These are phyloP conservation scores for Zoanthus gigantus DNA, from an alignment of 92 coral and sea anemone species.

Conservation along the genomic window DNA sequence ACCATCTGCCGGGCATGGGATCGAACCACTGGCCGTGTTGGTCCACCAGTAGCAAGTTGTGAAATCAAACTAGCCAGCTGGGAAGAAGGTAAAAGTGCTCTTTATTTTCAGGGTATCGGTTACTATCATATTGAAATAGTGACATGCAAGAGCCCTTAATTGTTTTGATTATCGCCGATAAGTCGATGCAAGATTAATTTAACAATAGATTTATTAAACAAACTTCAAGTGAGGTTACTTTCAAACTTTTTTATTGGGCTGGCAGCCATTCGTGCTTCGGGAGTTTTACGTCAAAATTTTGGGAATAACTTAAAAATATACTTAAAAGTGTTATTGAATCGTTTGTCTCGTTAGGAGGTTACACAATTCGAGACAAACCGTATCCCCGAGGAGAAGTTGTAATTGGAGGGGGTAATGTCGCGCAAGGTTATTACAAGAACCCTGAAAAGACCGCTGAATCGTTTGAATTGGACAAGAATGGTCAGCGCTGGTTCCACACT, in stretches of 20 bases:
- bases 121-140: too few species aligned
- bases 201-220: too few species aligned
- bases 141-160: too few species aligned
- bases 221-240: too few species aligned
- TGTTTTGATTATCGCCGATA: too few species aligned
- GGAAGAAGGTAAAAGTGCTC: slow-evolving; percentile 83
- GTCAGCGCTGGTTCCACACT: slow-evolving; percentile 97
- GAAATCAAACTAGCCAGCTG: slow-evolving; percentile 95
- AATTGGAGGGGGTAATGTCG: slow-evolving; percentile 88
- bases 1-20: slow-evolving; percentile 94
- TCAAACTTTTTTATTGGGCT: too few species aligned
- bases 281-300: too few species aligned
- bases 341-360: slow-evolving; percentile 71
- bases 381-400: slow-evolving; percentile 93
- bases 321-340: background rate
- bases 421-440: slow-evolving; percentile 90
- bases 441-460: slow-evolving; percentile 90
- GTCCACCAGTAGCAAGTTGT: slow-evolving; percentile 89
- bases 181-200: too few species aligned
- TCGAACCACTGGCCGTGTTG: slow-evolving; percentile 94
- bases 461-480: slow-evolving; percentile 91
- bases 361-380: slow-evolving; percentile 92
- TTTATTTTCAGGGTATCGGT: too few species aligned
- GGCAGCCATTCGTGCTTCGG: too few species aligned
- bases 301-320: background rate